Base-by-base conservation (phyloP, 2,888 invertebrate species). In the Amiota communis region DNA sequence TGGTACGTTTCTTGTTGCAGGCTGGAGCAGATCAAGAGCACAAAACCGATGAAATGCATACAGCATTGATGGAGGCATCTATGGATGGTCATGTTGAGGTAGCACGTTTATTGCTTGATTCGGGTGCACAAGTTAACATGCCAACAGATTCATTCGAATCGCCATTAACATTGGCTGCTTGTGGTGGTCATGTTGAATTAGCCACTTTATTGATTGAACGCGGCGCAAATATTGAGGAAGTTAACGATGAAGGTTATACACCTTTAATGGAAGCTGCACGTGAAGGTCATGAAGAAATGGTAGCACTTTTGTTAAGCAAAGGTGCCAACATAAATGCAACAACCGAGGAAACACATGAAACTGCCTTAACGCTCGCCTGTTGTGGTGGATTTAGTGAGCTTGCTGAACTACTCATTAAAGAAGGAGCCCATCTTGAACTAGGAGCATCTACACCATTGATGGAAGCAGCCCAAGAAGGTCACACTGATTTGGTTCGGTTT, bases 71-170 rank as follows among this genome's bases (percentile, higher is more conserved):
- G 98, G 99, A 99, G 91, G 99, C 99, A 71, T 98, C 98, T 75
- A 99, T 99, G 99, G 99, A 99, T 90, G 99, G 99, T 0, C 99
- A 99, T 88, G 97, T 98, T 0, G 98, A 99, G 91, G 99, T 99
- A 67, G 98, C 98, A 10, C 92, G 97, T 81, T 92, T 99, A 78
- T 92, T 99, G 78, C 91, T 99, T 17, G 98, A 99, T 91, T 97
- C 97, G 36, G 99, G 99, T 77, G 99, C 99, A 71, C 98, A 98
- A 92, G 92, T 93, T 77, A 99, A 99, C 91, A 98, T 99, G 98
- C 98, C 99, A 72, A 97, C 98, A 69, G 99, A 99, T 90, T 98
- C 98, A 90, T 99, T 99, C 91, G 99, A 99, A 91, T 99, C 98
- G 9, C 99, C 99, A 23, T 92, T 99, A 80, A 99, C 99, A 48